Percentiles rank a stretch among this genome's conserved stretches.
Evolutionary conservation across 2,797 vertebrate genomes (phyloP).

Genomic region (Leptoclinus maculatus): DNA sequence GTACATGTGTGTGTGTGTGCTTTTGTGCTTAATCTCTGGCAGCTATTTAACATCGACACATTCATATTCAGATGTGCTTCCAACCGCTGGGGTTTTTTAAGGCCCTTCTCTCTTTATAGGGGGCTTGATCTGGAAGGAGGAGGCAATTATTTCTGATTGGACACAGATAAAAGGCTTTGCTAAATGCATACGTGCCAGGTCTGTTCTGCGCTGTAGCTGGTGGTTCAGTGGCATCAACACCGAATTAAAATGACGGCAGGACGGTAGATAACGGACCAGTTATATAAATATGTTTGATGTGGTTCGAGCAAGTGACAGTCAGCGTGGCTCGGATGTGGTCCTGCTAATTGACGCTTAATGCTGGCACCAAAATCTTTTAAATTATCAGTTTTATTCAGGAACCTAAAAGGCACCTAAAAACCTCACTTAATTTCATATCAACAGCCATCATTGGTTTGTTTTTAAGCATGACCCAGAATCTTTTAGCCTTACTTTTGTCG

Average conservation of each 20-base stretch:
- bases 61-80: conserved; percentile 72
- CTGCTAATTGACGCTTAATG: not conserved
- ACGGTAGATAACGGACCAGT: conserved; percentile 39
- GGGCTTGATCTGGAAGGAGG: conserved; percentile 63
- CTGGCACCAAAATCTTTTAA: too few relatives aligned
- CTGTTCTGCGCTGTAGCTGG: conserved; percentile 34
- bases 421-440: not conserved
- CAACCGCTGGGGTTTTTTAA: conserved; percentile 60
- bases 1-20: conserved; percentile 58
- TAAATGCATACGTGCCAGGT: conserved; percentile 62
- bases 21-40: conserved; percentile 69
- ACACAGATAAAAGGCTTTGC: conserved; percentile 71
- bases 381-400: not conserved
- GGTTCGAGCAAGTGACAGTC: conserved; percentile 8
- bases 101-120: conserved; percentile 58
- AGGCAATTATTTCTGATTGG: conserved; percentile 78
- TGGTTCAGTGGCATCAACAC: conserved; percentile 30
- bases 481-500: not conserved
- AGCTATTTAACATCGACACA: conserved; percentile 73
- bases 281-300: conserved; percentile 15
- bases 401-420: not conserved
- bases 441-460: not conserved
- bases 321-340: not conserved
- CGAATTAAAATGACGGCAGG: conserved; percentile 51
- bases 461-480: not conserved